These are phyloP conservation scores for Acrobasis suavella DNA, from an alignment of 2,888 invertebrate genomes.

Conservation along the genomic window DNA sequence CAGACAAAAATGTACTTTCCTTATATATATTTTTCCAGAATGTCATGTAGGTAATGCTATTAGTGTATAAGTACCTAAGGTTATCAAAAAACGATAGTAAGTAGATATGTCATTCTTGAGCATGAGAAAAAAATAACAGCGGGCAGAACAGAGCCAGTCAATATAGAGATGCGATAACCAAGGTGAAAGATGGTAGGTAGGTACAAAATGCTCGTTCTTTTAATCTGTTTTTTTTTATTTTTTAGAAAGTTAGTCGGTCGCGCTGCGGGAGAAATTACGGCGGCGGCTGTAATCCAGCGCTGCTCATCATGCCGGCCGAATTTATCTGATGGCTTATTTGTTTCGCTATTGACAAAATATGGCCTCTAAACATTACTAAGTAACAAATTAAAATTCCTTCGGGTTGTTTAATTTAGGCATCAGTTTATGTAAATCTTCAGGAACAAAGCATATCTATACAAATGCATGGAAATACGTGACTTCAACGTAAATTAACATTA, in stretches of 20 bases:
- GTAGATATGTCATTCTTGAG: constrained; percentile 34
- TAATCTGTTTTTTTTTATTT: constrained; percentile 74
- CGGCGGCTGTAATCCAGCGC: constrained; percentile 64
- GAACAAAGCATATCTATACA: constrained; percentile 51
- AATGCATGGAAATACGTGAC: constrained; percentile 53
- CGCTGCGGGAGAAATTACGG: constrained; percentile 76
- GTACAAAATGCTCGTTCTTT: constrained; percentile 75
- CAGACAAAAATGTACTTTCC: background rate
- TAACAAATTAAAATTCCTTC: background rate
- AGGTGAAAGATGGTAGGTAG: constrained; percentile 77
- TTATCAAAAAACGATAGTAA: constrained; percentile 41
- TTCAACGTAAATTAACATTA: constrained; percentile 50
- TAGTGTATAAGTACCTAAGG: constrained; percentile 28
- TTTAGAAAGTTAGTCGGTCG: constrained; percentile 80
- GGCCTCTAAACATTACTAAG: background rate
- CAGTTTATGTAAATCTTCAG: constrained; percentile 28
- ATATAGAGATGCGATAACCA: constrained; percentile 64
- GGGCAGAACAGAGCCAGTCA: constrained; percentile 45
- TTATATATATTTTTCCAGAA: background rate
- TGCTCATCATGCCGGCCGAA: constrained; percentile 63
- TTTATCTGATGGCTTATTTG: constrained; percentile 60
- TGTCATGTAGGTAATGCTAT: constrained; percentile 24
- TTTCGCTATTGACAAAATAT: constrained; percentile 32
- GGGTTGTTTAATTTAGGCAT: background rate
- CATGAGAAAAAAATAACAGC: constrained; percentile 45